A percentile compares a stretch with the other conserved stretches of the same genome.
Evolutionary conservation across 2,797 vertebrate species (phyloP).

Genomic region (Oceanodroma leucorhoa): DNA sequence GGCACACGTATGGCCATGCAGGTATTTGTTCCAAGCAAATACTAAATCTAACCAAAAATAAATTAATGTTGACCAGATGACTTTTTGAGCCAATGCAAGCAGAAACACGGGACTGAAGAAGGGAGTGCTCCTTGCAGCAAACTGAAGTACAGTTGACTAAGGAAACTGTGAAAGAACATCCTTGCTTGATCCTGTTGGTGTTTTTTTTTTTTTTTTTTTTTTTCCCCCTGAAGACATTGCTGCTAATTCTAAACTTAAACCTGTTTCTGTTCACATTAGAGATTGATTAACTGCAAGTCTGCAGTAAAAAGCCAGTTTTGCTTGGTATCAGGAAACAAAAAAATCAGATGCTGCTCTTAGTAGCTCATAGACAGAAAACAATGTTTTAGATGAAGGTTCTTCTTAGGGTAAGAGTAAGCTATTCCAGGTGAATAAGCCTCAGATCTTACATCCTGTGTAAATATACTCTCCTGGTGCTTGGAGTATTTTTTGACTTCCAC

Average conservation of each 20-base stretch:
- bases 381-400: neutral
- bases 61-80: neutral
- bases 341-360: neutral
- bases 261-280: neutral
- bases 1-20: neutral
- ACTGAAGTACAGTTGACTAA: neutral
- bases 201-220: no score
- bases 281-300: neutral
- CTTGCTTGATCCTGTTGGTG: neutral
- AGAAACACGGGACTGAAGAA: neutral
- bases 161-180: neutral
- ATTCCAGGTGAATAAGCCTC: neutral
- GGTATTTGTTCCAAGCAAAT: neutral
- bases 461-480: neutral
- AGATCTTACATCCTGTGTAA: neutral
- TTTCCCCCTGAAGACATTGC: accelerated
- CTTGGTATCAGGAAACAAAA: neutral
- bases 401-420: neutral
- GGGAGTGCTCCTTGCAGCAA: neutral
- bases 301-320: neutral
- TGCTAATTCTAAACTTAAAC: neutral
- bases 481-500: neutral
- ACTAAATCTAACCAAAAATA: neutral
- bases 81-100: neutral
- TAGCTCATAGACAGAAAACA: neutral